phyloP scores from a whole-genome alignment of 2,888 invertebrate species.

The Drosophila pseudotalamancana region DNA sequence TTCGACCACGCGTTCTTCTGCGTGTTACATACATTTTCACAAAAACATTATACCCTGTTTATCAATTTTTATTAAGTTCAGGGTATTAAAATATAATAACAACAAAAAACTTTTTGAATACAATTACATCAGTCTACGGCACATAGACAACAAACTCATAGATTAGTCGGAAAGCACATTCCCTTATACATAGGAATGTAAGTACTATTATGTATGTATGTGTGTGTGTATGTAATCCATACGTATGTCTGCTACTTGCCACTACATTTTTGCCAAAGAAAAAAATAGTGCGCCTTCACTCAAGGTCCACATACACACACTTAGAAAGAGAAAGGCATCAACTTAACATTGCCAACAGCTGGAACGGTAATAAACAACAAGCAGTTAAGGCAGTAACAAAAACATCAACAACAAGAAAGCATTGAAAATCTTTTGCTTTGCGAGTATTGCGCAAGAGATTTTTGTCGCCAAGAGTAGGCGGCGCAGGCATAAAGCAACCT shows the following conservation, averaged over 20 bases:
- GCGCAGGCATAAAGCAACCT: background rate
- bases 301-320: conserved; percentile 12
- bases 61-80: too few species aligned
- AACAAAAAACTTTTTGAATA: conserved; percentile 59
- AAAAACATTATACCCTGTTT: too few species aligned
- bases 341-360: conserved; percentile 62
- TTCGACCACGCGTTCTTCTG: too few species aligned
- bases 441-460: conserved; percentile 67
- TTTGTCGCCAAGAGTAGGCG: conserved; percentile 62
- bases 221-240: background rate
- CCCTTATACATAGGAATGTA: too few species aligned
- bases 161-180: conserved; percentile 6
- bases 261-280: conserved; percentile 70
- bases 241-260: conserved; percentile 35
- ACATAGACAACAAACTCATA: conserved; percentile 37
- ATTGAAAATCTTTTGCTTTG: conserved; percentile 35
- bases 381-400: conserved; percentile 55
- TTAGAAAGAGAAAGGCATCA: conserved; percentile 28
- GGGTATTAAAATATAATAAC: too few species aligned
- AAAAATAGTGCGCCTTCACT: conserved; percentile 27
- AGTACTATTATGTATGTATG: background rate
- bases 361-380: conserved; percentile 74
- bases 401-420: conserved; percentile 39
- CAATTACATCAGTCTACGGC: conserved; percentile 56
- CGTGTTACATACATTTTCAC: too few species aligned